Evolutionary conservation across 2,888 invertebrate species (phyloP).

Genomic region (Ceramica pisi): DNA sequence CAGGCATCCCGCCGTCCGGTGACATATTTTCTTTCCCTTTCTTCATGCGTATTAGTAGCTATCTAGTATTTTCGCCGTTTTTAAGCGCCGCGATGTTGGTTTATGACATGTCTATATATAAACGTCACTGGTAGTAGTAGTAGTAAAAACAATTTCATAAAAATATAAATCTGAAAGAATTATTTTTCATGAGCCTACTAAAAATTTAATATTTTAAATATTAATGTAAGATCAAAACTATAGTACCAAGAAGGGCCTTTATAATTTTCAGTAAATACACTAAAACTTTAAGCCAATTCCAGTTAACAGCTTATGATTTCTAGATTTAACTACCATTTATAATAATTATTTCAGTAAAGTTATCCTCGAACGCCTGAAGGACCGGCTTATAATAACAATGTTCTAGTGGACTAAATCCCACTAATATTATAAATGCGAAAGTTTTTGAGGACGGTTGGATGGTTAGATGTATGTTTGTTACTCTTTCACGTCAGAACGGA

Average conservation of each 20-base stretch:
- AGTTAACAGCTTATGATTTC: conserved; percentile 18
- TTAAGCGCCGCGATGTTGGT: no score
- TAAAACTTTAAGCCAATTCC: conserved; percentile 10
- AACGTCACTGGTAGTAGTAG: no score
- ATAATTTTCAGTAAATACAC: conserved; percentile 7
- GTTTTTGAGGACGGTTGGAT: no score
- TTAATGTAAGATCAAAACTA: conserved; percentile 17
- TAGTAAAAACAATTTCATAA: background rate
- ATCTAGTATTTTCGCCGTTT: no score
- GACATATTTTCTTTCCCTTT: no score
- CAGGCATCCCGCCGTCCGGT: no score
- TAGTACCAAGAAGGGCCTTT: background rate
- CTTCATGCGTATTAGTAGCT: no score
- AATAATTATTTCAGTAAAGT: conserved; percentile 30
- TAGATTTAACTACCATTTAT: conserved; percentile 16
- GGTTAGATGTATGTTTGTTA: no score
- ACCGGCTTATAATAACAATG: conserved; percentile 31
- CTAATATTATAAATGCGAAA: no score
- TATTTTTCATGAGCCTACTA: conserved; percentile 1
- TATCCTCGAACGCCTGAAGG: conserved; percentile 35
- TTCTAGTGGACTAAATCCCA: conserved; percentile 30
- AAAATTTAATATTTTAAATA: conserved; percentile 27
- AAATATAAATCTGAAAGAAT: background rate
- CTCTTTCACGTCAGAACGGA: no score
- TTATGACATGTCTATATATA: no score